A percentile compares a stretch with the other conserved stretches of the same genome.
Conservation (phyloP, 2,888 invertebrate genomes). For the Camponotus fellah region DNA sequence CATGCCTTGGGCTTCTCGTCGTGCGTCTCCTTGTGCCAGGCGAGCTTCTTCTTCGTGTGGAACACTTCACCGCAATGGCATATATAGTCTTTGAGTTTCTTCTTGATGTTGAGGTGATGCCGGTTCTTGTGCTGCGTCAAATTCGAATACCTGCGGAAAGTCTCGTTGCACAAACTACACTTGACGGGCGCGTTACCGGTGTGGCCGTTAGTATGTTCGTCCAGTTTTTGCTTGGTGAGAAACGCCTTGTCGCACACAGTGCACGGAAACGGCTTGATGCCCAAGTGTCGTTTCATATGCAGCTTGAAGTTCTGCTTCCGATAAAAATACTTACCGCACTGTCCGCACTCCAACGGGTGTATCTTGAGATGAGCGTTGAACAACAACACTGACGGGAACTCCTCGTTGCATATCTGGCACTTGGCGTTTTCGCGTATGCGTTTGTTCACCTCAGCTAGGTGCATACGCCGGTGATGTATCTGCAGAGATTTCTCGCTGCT, state of each 20-base stretch:
- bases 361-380: conserved; percentile 92
- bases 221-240: conserved; percentile 92
- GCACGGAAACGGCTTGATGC: conserved; percentile 92
- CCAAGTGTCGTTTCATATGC: conserved; percentile 93
- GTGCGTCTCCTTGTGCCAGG: conserved; percentile 95
- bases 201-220: conserved; percentile 94
- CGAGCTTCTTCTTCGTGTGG: conserved; percentile 93
- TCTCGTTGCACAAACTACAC: conserved; percentile 93
- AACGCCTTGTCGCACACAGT: conserved; percentile 94
- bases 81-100: conserved; percentile 91
- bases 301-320: conserved; percentile 91
- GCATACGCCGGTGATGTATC: conserved; percentile 83
- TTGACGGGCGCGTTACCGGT: conserved; percentile 93
- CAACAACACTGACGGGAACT: conserved; percentile 90
- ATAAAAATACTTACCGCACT: conserved; percentile 93
- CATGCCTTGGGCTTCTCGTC: conserved; percentile 94
- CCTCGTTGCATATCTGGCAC: conserved; percentile 90
- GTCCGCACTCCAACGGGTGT: conserved; percentile 94
- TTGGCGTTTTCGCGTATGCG: conserved; percentile 85
- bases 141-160: conserved; percentile 94
- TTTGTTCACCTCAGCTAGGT: conserved; percentile 80
- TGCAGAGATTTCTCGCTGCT: conserved; percentile 82
- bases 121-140: conserved; percentile 94
- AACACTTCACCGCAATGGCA: conserved; percentile 94
- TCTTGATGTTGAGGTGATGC: conserved; percentile 91